These are phyloP conservation scores for Malurus elegans DNA, from an alignment of 2,113 vertebrate genomes.

Conservation along the genomic window DNA sequence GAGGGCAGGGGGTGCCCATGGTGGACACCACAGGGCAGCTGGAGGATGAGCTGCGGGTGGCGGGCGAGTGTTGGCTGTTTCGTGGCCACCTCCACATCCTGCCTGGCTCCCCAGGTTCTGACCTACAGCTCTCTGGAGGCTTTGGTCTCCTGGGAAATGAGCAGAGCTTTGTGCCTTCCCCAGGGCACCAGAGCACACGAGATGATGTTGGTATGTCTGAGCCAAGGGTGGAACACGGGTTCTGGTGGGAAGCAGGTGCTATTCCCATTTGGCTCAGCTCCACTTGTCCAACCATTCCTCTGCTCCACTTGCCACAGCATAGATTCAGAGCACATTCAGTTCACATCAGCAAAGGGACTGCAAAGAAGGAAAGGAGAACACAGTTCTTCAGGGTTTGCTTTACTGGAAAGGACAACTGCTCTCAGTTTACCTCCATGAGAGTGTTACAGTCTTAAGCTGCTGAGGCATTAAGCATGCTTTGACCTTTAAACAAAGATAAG, in stretches of 20 bases:
- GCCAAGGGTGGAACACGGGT: neutral
- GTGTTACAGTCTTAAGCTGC: neutral
- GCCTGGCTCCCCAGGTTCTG: neutral
- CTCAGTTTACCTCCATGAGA: neutral
- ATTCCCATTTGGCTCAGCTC: neutral
- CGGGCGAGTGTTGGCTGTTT: rapidly evolving
- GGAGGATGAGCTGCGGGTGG: neutral
- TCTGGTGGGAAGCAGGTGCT: rapidly evolving
- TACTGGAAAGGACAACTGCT: neutral
- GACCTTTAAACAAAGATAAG: conserved; percentile 38
- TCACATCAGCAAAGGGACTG: neutral
- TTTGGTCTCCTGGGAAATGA: neutral
- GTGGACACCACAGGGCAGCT: neutral
- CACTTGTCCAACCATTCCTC: neutral
- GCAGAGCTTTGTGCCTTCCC: rapidly evolving
- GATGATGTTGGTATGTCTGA: neutral
- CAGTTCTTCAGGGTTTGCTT: neutral
- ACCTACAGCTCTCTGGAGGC: neutral
- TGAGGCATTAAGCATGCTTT: neutral
- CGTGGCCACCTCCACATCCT: neutral
- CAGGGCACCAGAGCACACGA: rapidly evolving
- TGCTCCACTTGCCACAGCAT: neutral
- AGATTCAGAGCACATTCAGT: neutral
- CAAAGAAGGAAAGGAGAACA: neutral
- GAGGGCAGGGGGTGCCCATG: neutral